Evolutionary conservation across 2,888 invertebrate genomes (phyloP).

Genomic region (Cephus spinipes): DNA sequence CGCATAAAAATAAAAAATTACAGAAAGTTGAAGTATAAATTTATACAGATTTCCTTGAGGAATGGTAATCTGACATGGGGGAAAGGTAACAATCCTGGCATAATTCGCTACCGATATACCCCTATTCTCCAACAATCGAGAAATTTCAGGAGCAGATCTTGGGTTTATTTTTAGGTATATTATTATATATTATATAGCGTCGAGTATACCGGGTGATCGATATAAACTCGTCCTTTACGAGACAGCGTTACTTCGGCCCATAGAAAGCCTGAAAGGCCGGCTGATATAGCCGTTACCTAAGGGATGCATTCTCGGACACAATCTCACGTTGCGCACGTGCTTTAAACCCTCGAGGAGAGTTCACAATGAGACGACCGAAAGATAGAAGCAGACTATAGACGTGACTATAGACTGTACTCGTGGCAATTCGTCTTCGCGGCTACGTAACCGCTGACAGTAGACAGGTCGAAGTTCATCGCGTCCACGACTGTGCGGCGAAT

Average conservation of each 20-base stretch:
- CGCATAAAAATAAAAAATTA: not conserved
- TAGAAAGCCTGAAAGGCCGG: no score
- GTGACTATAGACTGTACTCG: not conserved
- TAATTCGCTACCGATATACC: not conserved
- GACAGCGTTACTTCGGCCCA: no score
- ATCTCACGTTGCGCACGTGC: not conserved
- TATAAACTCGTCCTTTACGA: no score
- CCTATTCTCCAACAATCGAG: not conserved
- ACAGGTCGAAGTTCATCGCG: not conserved
- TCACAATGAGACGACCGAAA: not conserved
- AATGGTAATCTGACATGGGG: not conserved
- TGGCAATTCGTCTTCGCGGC: not conserved
- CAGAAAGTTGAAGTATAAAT: not conserved
- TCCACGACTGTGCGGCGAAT: not conserved
- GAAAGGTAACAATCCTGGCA: no score
- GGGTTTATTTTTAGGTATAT: no score
- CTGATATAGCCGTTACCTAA: no score
- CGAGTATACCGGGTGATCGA: no score
- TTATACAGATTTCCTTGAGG: not conserved
- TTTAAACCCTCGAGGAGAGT: not conserved
- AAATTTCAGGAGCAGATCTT: not conserved
- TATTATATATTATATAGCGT: no score
- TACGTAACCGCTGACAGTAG: not conserved
- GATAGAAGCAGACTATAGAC: not conserved
- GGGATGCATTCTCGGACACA: no score